These are phyloP conservation scores for Telmatochromis brichardi DNA, from an alignment of 2,113 vertebrate species.

Conservation along the genomic window DNA sequence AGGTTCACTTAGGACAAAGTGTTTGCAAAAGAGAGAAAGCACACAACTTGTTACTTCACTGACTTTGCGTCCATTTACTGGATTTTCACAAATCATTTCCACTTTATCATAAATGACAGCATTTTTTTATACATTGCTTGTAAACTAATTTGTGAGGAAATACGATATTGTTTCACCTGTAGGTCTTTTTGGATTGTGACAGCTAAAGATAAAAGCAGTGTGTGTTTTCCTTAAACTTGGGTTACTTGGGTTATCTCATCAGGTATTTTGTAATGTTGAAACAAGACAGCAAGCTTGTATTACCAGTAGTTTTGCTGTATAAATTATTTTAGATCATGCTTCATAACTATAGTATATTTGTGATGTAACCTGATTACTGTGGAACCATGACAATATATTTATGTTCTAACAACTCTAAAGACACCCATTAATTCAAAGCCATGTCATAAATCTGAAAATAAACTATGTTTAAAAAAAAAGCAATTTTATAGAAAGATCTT, in stretches of 20 bases:
- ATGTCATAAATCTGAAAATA: background rate
- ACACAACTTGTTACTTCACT: constrained; percentile 52
- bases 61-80: constrained; percentile 41
- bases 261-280: background rate
- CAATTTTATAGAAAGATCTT: background rate
- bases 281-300: background rate
- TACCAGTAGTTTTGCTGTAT: background rate
- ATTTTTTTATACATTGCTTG: background rate
- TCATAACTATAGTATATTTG: background rate
- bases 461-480: background rate
- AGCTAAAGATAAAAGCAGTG: background rate
- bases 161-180: background rate
- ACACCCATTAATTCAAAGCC: background rate
- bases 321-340: background rate
- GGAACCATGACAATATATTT: background rate
- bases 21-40: constrained; percentile 27
- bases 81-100: constrained; percentile 18
- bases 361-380: background rate
- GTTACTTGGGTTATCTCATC: background rate
- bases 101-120: background rate
- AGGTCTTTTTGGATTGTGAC: background rate
- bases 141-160: background rate
- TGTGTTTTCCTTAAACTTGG: background rate
- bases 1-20: constrained; percentile 46
- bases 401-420: background rate